Evolutionary conservation across 2,113 vertebrate genomes (phyloP), one percentile per base, ranked within the genome.

Genomic region (Gracilinanus agilis): DNA sequence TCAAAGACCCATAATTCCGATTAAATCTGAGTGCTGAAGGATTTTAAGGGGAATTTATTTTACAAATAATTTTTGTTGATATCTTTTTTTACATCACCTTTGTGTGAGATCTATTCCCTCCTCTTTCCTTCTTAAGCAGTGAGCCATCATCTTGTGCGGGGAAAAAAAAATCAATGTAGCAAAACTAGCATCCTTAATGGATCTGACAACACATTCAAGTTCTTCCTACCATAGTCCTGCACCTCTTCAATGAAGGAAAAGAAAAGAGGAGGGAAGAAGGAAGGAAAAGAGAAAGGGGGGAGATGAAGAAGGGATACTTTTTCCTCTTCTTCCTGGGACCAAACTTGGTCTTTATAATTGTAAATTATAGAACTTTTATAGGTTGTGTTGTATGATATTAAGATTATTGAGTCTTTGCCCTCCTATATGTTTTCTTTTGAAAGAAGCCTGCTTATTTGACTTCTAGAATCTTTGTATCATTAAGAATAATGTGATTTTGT

Each of bases 31-130:
- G 92, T 88, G 24, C 16, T 88, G 53, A 19, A 92, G 95, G 90
- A 96, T 89, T 95, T 89, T 90, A 94, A 95, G 90, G 67, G 92
- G 93, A 96, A 53, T 58, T 12, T 89, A 7, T 54, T 88, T 95
- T 95, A 92, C 91, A 91, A 94, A 96, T 91, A 55, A 91, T 96
- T 97, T 53, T 89, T 95, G 44, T 90, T 94, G 91, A 94, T 40
- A 40, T 40, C n/a, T 83, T 83, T 9, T 83, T 40, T 83, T 83
- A 40, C 0, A 23, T 40, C n/a, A 23, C 7, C 19, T 83, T 83
- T 83, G 6, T 83, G 34, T 83, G 34, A 3, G 2, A 83, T 83
- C 19, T 83, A 19, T 21, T 40, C n/a, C 67, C 16, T 16, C 19
- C 16, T 83, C 34, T 83, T 83, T 83, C n/a, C 8, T 1, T 6